These are phyloP conservation scores for Chironomus riparius DNA, from an alignment of 2,888 invertebrate genomes.

Conservation along the genomic window DNA sequence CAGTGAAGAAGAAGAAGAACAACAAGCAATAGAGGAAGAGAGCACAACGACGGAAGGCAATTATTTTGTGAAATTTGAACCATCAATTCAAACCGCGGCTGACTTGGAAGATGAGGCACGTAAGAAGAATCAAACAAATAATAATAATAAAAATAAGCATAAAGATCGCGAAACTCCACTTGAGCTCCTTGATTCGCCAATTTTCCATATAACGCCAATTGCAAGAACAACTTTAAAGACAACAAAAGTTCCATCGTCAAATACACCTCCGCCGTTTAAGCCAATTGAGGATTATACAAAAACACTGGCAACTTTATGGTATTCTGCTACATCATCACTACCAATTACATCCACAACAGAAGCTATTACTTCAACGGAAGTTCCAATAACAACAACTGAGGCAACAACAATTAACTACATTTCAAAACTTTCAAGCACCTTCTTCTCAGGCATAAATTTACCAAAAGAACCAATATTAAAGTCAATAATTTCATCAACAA, in stretches of 20 bases:
- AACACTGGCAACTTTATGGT: constrained; percentile 1
- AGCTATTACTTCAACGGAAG: constrained; percentile 30
- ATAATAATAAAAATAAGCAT: background rate
- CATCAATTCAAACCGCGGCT: constrained; percentile 30
- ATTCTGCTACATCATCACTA: constrained; percentile 27
- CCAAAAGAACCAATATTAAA: constrained; percentile 34
- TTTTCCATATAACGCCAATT: constrained; percentile 40
- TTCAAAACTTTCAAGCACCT: constrained; percentile 32
- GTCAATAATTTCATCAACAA: constrained; percentile 32
- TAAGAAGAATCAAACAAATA: background rate
- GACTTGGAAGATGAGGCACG: constrained; percentile 12
- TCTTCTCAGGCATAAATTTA: constrained; percentile 30
- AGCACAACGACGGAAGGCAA: background rate
- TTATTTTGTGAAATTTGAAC: constrained; percentile 29
- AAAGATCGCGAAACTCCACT: constrained; percentile 39
- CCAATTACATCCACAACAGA: constrained; percentile 31
- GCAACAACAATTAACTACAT: background rate
- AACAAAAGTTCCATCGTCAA: background rate
- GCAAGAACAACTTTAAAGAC: constrained; percentile 38
- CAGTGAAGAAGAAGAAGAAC: no score
- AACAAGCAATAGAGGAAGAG: background rate
- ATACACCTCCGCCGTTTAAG: constrained; percentile 19
- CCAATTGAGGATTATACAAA: constrained; percentile 29
- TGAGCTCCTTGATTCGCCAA: constrained; percentile 49
- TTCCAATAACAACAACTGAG: constrained; percentile 36